phyloP scores from a whole-genome alignment of 2,888 invertebrate genomes.

The Panopea generosa region DNA sequence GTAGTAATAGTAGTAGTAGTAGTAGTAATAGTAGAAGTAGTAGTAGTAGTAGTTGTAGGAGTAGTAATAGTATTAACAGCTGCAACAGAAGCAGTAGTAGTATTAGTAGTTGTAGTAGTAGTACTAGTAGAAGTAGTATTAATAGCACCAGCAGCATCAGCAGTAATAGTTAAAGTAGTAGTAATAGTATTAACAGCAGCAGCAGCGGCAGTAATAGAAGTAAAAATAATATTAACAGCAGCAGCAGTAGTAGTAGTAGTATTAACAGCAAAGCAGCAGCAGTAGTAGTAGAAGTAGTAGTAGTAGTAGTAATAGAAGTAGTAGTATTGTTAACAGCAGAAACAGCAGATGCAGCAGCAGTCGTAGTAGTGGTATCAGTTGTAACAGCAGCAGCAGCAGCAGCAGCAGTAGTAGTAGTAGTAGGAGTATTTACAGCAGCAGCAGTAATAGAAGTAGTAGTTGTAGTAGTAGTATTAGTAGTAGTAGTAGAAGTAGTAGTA shows the following conservation, averaged over 20 bases:
- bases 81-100: conserved; percentile 10
- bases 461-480: neutral
- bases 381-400: neutral
- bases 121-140: conserved; percentile 6
- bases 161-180: conserved; percentile 1
- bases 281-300: conserved; percentile 2
- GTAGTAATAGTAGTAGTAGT: neutral
- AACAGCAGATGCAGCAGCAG: neutral
- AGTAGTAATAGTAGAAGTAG: conserved; percentile 9
- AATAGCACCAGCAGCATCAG: conserved; percentile 6
- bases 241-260: conserved; percentile 23
- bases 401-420: conserved; percentile 30
- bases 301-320: too few relatives aligned
- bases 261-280: conserved; percentile 8
- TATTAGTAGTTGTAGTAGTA: conserved; percentile 11
- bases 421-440: conserved; percentile 20
- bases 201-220: neutral
- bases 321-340: neutral
- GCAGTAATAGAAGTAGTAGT: conserved; percentile 28
- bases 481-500: conserved; percentile 12
- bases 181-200: conserved; percentile 15
- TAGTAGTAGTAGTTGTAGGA: conserved; percentile 14
- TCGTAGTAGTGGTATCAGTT: neutral
- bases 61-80: conserved; percentile 11
- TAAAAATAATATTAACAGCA: neutral